Conservation (phyloP, 2,797 vertebrate species). For the Enteromius fasciolatus region DNA sequence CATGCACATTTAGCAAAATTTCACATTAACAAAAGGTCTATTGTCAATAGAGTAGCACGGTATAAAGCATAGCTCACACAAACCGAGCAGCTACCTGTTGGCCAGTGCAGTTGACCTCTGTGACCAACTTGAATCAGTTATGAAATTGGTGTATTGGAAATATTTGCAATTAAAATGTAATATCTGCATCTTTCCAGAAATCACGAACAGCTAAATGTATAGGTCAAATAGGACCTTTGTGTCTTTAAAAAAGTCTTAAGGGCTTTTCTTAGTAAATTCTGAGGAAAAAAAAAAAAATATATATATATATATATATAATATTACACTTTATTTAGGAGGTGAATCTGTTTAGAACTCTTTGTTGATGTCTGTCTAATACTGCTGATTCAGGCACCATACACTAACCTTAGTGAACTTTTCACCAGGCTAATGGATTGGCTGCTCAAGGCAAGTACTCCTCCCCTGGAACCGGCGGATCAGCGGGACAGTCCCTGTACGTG, state of each 20-base stretch:
- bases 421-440: constrained; percentile 88
- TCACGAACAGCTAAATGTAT: background rate
- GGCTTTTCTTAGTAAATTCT: background rate
- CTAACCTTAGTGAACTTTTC: background rate
- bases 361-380: background rate
- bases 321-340: background rate
- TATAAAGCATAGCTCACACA: background rate
- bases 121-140: background rate
- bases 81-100: constrained; percentile 2
- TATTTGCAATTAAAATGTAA: background rate
- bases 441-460: constrained; percentile 90
- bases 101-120: too few relatives aligned
- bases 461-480: constrained; percentile 72
- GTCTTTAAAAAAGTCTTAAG: background rate
- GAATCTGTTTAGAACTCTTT: background rate
- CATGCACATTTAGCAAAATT: background rate
- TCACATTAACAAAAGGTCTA: background rate
- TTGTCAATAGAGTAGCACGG: background rate
- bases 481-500: constrained; percentile 89
- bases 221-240: background rate
- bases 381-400: background rate
- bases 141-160: background rate
- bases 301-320: too few relatives aligned
- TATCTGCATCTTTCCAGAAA: background rate
- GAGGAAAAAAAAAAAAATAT: too few relatives aligned